A percentile compares a stretch with the other conserved stretches of the same genome.
Evolutionary conservation across 2,888 invertebrate genomes (phyloP).

Genomic region (Siphlonurus alternatus): DNA sequence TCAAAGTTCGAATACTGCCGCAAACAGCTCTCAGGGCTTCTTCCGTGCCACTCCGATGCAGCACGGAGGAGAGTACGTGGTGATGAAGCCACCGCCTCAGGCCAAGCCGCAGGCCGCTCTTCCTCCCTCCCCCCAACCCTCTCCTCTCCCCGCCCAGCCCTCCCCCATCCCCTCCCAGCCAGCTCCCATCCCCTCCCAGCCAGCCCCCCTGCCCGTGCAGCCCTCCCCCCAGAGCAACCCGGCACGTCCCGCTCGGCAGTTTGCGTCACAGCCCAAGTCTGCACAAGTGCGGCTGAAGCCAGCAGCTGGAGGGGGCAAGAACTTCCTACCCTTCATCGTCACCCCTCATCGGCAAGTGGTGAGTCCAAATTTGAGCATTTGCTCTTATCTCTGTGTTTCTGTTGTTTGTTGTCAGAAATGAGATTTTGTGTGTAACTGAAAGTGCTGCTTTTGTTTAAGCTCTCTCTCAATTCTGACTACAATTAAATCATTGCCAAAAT

Average conservation of each 20-base stretch:
- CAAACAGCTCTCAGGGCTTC: constrained; percentile 1
- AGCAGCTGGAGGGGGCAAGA: constrained; percentile 32
- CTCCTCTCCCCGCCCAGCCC: constrained; percentile 6
- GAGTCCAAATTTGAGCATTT: constrained; percentile 15
- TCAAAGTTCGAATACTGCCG: constrained; percentile 1
- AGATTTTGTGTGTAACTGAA: no score
- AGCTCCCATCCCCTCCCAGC: constrained; percentile 8
- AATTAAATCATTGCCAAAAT: no score
- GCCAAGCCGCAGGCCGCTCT: background rate
- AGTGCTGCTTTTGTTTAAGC: no score
- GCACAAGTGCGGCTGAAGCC: constrained; percentile 14
- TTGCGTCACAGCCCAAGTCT: constrained; percentile 14
- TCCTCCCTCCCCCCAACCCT: constrained; percentile 4
- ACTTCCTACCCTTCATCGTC: constrained; percentile 68
- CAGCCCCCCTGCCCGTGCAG: constrained; percentile 17
- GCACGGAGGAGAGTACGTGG: constrained; percentile 7
- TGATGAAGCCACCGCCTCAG: constrained; percentile 3
- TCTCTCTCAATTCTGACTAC: no score
- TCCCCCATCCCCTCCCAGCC: constrained; percentile 5
- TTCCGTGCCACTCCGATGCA: constrained; percentile 9
- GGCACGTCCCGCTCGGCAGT: background rate
- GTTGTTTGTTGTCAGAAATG: no score
- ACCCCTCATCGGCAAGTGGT: constrained; percentile 68
- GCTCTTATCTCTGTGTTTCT: no score
- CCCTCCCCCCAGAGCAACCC: constrained; percentile 25